A percentile compares a stretch with the other conserved stretches of the same genome.
phyloP scores from a whole-genome alignment of 1,140 invertebrate genomes.

The Lepidostoma basale region DNA sequence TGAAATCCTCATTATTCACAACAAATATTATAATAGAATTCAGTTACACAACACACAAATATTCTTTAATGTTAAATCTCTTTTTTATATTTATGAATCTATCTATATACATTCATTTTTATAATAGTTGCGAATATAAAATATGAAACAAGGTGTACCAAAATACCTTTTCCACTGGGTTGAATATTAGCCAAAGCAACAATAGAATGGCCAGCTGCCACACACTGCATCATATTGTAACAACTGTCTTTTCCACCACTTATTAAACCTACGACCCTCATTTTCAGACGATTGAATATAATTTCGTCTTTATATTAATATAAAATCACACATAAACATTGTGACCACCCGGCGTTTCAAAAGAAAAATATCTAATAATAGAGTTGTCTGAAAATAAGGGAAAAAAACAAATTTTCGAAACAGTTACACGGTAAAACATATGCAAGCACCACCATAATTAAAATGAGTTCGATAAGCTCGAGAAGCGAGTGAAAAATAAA shows the following conservation, averaged over 20 bases:
- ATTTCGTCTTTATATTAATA: slow-evolving; percentile 1
- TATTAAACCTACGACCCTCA: slow-evolving; percentile 88
- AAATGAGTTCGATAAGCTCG: background rate
- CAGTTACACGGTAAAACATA: background rate
- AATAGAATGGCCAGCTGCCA: slow-evolving; percentile 93
- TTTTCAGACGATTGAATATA: slow-evolving; percentile 55
- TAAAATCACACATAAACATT: slow-evolving; percentile 2
- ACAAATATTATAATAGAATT: background rate
- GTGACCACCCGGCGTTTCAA: slow-evolving; percentile 24
- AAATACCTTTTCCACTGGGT: slow-evolving; percentile 77
- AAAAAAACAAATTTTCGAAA: background rate
- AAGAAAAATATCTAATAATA: slow-evolving; percentile 31
- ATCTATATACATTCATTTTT: too few relatives aligned
- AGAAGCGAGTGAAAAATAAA: background rate
- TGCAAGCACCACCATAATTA: background rate
- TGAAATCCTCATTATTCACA: too few relatives aligned
- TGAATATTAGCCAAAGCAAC: slow-evolving; percentile 95
- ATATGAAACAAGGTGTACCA: slow-evolving; percentile 9
- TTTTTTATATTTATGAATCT: too few relatives aligned
- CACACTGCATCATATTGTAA: slow-evolving; percentile 98
- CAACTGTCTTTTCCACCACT: slow-evolving; percentile 99
- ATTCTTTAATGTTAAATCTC: too few relatives aligned
- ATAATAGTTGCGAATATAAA: background rate
- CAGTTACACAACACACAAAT: background rate
- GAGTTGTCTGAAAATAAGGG: background rate